Percentiles rank a stretch among this genome's conserved stretches.
Evolutionary conservation across 1,140 invertebrate genomes (phyloP).

Genomic region (Hesperophylax magnus): DNA sequence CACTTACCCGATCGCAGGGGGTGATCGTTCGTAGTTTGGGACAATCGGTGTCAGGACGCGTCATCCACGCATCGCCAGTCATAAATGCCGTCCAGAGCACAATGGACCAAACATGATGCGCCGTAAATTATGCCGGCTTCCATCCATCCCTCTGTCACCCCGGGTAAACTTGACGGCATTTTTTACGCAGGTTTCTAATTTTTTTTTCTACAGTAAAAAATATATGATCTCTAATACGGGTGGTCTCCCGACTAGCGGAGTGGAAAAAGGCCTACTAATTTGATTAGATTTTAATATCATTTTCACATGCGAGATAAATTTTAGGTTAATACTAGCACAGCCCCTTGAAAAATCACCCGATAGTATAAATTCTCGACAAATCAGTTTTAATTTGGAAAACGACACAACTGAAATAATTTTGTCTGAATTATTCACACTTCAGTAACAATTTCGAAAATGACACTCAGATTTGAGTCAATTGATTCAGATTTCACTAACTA

Average conservation of each 20-base stretch:
- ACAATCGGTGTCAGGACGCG: slow-evolving; percentile 50
- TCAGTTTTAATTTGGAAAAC: too few relatives aligned
- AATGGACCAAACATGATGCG: slow-evolving; percentile 29
- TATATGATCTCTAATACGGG: not conserved
- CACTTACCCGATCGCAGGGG: too few relatives aligned
- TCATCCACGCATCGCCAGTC: slow-evolving; percentile 52
- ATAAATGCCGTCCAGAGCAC: slow-evolving; percentile 38
- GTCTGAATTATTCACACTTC: too few relatives aligned
- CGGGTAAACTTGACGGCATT: not conserved
- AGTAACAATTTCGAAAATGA: too few relatives aligned
- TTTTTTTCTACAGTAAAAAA: not conserved
- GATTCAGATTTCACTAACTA: too few relatives aligned
- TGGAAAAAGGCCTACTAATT: not conserved
- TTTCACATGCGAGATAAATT: too few relatives aligned
- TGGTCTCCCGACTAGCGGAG: not conserved
- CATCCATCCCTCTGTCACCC: not conserved
- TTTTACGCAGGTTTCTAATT: not conserved
- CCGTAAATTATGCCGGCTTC: slow-evolving; percentile 34
- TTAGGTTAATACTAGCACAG: too few relatives aligned
- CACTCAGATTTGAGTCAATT: too few relatives aligned
- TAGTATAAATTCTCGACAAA: too few relatives aligned
- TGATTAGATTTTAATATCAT: not conserved
- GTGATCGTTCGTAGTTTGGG: slow-evolving; percentile 2
- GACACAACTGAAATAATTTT: too few relatives aligned
- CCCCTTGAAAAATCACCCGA: too few relatives aligned